phyloP scores from a whole-genome alignment of 23 tunicate genomes.

The Trididemnum clinides region DNA sequence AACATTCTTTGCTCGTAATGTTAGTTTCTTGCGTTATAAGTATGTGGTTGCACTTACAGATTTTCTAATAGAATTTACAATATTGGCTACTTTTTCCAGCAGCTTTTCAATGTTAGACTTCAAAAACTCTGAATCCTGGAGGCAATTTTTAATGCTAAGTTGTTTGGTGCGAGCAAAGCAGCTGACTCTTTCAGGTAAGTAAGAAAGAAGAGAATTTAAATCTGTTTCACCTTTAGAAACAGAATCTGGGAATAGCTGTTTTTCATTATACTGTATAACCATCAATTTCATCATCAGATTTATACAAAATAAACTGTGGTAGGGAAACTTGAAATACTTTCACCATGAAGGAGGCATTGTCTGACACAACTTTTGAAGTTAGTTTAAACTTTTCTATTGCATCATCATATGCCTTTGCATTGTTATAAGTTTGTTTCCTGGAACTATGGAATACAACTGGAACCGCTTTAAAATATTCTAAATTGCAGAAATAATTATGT shows the following conservation, averaged over 20 bases:
- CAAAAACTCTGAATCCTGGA: background rate
- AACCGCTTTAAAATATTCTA: too few relatives aligned
- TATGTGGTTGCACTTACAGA: constrained; percentile 12
- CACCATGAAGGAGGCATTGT: background rate
- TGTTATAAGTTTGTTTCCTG: too few relatives aligned
- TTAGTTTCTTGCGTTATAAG: constrained; percentile 4
- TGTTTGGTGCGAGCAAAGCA: constrained; percentile 11
- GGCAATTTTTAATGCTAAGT: constrained; percentile 10
- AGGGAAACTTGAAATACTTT: background rate
- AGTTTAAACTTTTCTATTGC: background rate
- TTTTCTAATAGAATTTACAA: constrained; percentile 22
- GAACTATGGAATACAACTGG: too few relatives aligned
- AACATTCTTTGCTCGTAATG: constrained; percentile 29
- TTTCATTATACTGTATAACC: background rate
- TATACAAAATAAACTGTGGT: background rate
- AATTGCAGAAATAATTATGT: too few relatives aligned
- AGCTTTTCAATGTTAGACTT: constrained; percentile 12
- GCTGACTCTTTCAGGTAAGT: constrained; percentile 7
- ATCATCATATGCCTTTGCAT: background rate
- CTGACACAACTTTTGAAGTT: background rate
- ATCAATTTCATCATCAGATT: background rate
- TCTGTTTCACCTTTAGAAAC: background rate
- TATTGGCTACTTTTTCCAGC: constrained; percentile 11
- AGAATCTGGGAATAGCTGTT: background rate
- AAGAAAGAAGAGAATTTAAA: background rate